Base-by-base conservation (phyloP, 2,797 vertebrate species). In the Protosalanx chinensis region DNA sequence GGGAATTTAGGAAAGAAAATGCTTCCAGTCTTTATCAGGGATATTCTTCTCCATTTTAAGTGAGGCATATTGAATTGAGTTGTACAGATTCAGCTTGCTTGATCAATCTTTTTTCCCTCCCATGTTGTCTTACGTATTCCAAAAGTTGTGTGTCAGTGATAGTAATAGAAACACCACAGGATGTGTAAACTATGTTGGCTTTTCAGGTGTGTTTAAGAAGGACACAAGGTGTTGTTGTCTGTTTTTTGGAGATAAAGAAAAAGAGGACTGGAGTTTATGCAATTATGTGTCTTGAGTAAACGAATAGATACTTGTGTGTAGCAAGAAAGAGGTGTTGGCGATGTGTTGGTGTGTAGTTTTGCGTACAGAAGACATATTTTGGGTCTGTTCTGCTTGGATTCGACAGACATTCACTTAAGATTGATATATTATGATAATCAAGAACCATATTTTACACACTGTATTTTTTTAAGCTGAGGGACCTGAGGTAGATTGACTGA, bases 261-360 rank as follows among this genome's bases (percentile, higher is more conserved):
- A 20, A 83, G 10, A 56, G 80, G 82, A 79, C 72, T 79, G 82
- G 82, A 81, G 84, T 91, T 88, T 91, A 91, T 91, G 90, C 90
- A 91, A 91, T 89, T 90, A 77, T 88, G 83, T 86, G 87, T 88
- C 84, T n/a, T 81, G 74, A 82, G 69, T 53, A n/a, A 84, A 76
- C 74, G 81, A 75, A 80, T 76, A 81, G 66, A 69, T 84, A 79
- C 85, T 84, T 80, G 71, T 75, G 80, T 89, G 88, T 90, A 90
- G 88, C 87, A 86, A 64, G 76, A 79, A 76, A 63, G 76, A 61
- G 23, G 4, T 10, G 7, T 75, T 74, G 37, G 29, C 18, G 49
- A 41, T 79, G 78, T 51, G 56, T 71, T 70, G 86, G 75, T 82
- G 58, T 71, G 75, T 86, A 87, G 69, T 86, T 88, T 56, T 27